These are phyloP conservation scores for Meiosimyza platycephala DNA, from an alignment of 2,888 invertebrate genomes.

Conservation along the genomic window DNA sequence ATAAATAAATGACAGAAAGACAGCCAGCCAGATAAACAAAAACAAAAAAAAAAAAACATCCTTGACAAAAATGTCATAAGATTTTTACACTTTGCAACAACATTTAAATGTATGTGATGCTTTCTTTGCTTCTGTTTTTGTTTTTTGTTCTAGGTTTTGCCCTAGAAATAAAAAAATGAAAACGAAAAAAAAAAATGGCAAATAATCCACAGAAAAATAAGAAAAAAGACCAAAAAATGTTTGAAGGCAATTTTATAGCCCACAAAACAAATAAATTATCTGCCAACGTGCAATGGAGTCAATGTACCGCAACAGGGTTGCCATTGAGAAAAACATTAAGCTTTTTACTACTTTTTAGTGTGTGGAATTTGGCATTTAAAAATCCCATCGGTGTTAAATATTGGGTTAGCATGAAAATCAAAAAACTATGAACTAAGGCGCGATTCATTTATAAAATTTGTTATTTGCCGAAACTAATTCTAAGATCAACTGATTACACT, in stretches of 20 bases:
- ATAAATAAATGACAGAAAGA: not conserved
- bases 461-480: too few relatives aligned
- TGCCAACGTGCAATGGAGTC: slow-evolving; percentile 26
- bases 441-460: too few relatives aligned
- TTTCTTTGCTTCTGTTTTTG: not conserved
- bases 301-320: slow-evolving; percentile 23
- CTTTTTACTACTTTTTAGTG: too few relatives aligned
- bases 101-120: not conserved
- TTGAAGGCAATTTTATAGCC: slow-evolving; percentile 38
- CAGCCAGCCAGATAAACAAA: not conserved
- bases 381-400: too few relatives aligned
- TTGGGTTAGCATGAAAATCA: too few relatives aligned
- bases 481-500: too few relatives aligned
- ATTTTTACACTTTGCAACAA: slow-evolving; percentile 28
- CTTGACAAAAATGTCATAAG: slow-evolving; percentile 35
- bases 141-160: too few relatives aligned
- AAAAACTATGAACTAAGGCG: too few relatives aligned
- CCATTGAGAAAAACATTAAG: not conserved
- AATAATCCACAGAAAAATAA: slow-evolving; percentile 14
- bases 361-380: too few relatives aligned
- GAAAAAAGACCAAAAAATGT: not conserved
- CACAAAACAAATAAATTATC: slow-evolving; percentile 45
- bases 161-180: not conserved
- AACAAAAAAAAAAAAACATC: slow-evolving; percentile 14
- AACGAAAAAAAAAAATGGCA: not conserved